Evolutionary conservation across 2,113 vertebrate genomes (phyloP), one percentile per base, ranked within the genome.

Genomic region (Lepidothrix coronata): DNA sequence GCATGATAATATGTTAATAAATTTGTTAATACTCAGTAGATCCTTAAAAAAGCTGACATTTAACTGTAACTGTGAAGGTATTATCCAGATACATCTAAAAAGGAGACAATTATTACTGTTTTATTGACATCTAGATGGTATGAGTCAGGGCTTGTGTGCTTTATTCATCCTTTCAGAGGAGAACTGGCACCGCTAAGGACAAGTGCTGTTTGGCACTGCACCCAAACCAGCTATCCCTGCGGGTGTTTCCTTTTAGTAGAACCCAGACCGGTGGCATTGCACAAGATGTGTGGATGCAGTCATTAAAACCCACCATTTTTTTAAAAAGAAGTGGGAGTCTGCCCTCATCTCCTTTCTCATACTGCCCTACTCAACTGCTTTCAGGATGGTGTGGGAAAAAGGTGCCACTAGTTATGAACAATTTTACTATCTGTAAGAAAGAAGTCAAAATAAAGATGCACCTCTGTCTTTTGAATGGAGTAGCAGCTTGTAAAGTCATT

Each of bases 51-150:
- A 52, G 39, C 68, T 93, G 68, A 63, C 67, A 67, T 84, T 86
- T 80, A 79, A 72, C 43, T 49, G 43, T 63, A 71, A 55, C 59
- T 74, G 59, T 55, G 39, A 88, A 80, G 39, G 68, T 74, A 86
- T 63, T 74, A 78, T 70, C 81, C 62, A 82, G 43, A 61, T 54
- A 41, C 24, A 28, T 61, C 14, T 91, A 13, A 82, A 76, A 86
- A 74, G 33, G 27, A 95, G 79, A 80, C 48, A 39, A 74, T 59
- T 83, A 85, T 65, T 76, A 37, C 12, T 78, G 41, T 89, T 93
- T 91, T 95, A 85, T 82, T 93, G 73, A 80, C 59, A 54, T 20
- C 30, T 74, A 28, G n/a, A 24, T 43, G 85, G 91, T 94, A 88
- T 90, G 72, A 91, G 68, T 48, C 51, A 80, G 63, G 85, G 65